Percentiles rank a stretch among this genome's conserved stretches.
These are phyloP conservation scores for Caenorhabditis sp. DNA, from an alignment of 2,888 invertebrate genomes.

Conservation along the genomic window DNA sequence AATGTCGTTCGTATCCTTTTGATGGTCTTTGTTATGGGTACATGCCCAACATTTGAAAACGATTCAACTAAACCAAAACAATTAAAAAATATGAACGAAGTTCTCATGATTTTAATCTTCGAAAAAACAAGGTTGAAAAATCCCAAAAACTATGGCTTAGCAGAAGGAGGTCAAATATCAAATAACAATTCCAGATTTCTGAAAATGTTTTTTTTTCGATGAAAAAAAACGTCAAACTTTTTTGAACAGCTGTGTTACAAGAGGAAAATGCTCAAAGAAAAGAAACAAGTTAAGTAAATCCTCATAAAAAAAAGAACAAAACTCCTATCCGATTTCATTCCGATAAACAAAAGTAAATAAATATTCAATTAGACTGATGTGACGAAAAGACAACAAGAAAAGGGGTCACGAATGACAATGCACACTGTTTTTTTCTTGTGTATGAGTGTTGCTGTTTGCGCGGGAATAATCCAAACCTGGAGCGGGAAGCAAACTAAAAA, in stretches of 20 bases:
- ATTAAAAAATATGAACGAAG: too few species aligned
- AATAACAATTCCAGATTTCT: neutral
- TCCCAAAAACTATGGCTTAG: too few species aligned
- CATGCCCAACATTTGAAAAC: too few species aligned
- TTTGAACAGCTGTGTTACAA: neutral
- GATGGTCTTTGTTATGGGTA: too few species aligned
- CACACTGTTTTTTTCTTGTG: neutral
- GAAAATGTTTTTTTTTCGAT: conserved; percentile 10
- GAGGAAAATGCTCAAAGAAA: neutral
- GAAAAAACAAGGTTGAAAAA: too few species aligned
- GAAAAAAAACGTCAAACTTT: neutral
- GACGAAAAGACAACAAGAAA: neutral
- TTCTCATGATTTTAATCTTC: too few species aligned
- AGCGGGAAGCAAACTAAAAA: neutral
- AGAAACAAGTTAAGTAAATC: conserved; percentile 17
- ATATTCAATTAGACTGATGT: neutral
- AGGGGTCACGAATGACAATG: neutral
- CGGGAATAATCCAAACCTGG: neutral
- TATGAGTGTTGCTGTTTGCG: neutral
- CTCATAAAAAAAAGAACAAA: neutral
- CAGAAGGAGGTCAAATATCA: too few species aligned
- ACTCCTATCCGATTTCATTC: neutral
- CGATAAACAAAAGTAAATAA: conserved; percentile 1
- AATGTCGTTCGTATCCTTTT: too few species aligned
- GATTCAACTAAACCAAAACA: too few species aligned